These are phyloP conservation scores for Strix uralensis DNA, from an alignment of 2,113 vertebrate species.

Conservation along the genomic window DNA sequence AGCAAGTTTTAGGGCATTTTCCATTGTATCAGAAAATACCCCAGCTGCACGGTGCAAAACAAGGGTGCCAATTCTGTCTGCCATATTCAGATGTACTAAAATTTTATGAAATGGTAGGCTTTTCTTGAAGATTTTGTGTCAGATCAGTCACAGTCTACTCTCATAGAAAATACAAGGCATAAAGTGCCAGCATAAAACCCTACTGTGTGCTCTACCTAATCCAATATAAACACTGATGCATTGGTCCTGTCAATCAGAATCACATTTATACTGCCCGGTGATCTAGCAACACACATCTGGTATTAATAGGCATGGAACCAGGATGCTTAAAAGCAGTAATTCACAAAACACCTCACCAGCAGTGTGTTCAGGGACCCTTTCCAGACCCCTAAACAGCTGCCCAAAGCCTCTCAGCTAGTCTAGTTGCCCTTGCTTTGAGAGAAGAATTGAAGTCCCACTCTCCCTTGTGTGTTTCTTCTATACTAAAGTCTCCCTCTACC, in stretches of 20 bases:
- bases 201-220: background rate
- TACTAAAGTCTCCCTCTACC: background rate
- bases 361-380: background rate
- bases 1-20: background rate
- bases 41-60: background rate
- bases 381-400: background rate
- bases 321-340: background rate
- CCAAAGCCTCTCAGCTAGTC: background rate
- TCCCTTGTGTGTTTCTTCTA: background rate
- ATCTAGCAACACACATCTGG: background rate
- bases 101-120: background rate
- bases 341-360: background rate
- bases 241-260: background rate
- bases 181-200: background rate
- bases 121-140: background rate
- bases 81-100: background rate
- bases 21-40: background rate
- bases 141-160: background rate
- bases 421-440: background rate
- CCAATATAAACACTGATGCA: background rate
- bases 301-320: background rate
- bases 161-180: background rate
- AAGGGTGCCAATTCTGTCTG: background rate
- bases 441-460: background rate
- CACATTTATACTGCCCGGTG: background rate